Base-by-base conservation (phyloP, 2,888 invertebrate species). In the Macrophya alboannulata region DNA sequence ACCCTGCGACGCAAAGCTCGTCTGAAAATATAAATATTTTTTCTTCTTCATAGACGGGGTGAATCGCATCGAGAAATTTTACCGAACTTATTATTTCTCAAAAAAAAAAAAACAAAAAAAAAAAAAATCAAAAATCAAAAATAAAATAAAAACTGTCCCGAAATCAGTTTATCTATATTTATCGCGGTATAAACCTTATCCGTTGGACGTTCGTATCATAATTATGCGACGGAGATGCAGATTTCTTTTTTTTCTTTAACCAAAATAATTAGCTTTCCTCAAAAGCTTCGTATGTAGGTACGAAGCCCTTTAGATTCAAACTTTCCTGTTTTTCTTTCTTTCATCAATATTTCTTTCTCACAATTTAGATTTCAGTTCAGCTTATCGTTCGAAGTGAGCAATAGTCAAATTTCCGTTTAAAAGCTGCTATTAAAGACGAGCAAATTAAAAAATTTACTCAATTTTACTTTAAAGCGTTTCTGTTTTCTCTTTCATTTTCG, bases 1-100 rank as follows among this genome's bases (percentile, higher is more conserved):
- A 74, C 43, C 25, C 84, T 40, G n/a, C 31, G 59, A 55, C 84
- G 62, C 4, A 10, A 37, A 71, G n/a, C 37, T 72, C 55, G 72
- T 43, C 72, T 74, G 5, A 74, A 17, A 45, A 45, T 68, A 15
- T 62, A 17, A 45, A 45, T 68, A 15, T 62, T 62, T 17, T 15
- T 62, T 62, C 4, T 71, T 40, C n/a, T 71, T 71, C 10, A n/a
- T 45, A 45, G 45, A 74, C 72, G 74, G 74, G 40, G 45, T 74
- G 45, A n/a, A 68, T 37, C 15, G 68, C 37, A 12, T 12, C 21
- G 68, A 68, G n/a, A 43, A 74, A 43, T 43, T 43, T 45, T 1
- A 10, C 4, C 40, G 40, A 37, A 21, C 15, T 43, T 45, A 4
- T 74, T 25, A 10, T 45, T 40, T 9, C 12, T n/a, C 74, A 4